Conservation (phyloP, 1,140 invertebrate species). For the Temnothorax curvispinosus region DNA sequence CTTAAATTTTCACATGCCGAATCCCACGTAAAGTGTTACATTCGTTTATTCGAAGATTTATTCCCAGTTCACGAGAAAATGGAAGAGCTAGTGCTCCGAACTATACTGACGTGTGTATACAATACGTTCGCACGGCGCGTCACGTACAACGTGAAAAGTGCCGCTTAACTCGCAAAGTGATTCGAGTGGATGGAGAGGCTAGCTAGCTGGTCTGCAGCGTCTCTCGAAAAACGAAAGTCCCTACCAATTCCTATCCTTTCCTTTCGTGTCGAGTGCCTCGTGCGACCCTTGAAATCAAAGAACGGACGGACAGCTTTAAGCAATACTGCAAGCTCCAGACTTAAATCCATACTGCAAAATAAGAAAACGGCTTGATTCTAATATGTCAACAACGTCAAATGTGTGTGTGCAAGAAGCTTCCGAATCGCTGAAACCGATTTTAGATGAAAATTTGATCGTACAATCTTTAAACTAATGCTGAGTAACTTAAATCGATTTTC, state of each 20-base stretch:
- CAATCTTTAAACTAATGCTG: neutral
- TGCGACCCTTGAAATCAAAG: constrained; percentile 6
- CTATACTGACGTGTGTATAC: constrained; percentile 25
- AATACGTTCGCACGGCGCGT: constrained; percentile 33
- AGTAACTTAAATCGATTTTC: constrained; percentile 5
- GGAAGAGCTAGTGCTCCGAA: neutral
- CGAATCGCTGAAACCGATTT: neutral
- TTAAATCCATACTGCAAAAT: neutral
- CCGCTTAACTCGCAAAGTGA: constrained; percentile 59
- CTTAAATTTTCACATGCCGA: neutral
- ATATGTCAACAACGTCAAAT: neutral
- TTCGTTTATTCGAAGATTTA: constrained; percentile 49
- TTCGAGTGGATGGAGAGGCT: constrained; percentile 48
- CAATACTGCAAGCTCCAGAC: neutral
- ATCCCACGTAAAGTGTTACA: constrained; percentile 26
- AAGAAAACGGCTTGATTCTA: neutral
- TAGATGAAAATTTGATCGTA: neutral
- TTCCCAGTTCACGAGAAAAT: constrained; percentile 10
- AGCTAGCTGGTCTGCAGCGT: constrained; percentile 1
- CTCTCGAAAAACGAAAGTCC: constrained; percentile 39
- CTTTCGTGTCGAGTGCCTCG: constrained; percentile 19
- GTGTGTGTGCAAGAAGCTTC: neutral
- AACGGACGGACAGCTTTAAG: neutral
- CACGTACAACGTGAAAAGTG: constrained; percentile 57
- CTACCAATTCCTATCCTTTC: constrained; percentile 19